Base-by-base conservation (phyloP, 2,797 vertebrate species). In the Melanogrammus aeglefinus region DNA sequence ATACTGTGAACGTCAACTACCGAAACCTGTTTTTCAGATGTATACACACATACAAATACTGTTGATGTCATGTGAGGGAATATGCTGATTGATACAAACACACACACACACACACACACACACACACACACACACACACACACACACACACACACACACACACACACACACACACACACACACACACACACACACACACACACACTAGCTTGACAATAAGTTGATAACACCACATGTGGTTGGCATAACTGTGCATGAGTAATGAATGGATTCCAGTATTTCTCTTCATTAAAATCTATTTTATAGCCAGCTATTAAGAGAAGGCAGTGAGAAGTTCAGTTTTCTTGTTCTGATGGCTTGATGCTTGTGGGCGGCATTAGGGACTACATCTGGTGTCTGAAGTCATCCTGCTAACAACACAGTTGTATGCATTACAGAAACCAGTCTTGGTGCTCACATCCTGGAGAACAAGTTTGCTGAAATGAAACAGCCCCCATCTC, bases 401-500 rank as follows among this genome's bases (percentile, higher is more conserved):
- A 80, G 74, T 72, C 14, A 1, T 72, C 77, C 18, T 35, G 78
- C 47, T 85, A 73, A 85, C 71, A 80, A 78, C 74, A 83, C 38
- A 86, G 78, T n/a, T n/a, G 80, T 85, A 84, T 84, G 76, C 51
- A 85, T 88, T 85, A 76, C 75, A 66, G 31, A 33, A 44, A 72
- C 51, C 77, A 78, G 31, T 36, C 39, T 78, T 29, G 38, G n/a
- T 77, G 76, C 29, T 78, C 73, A 82, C 83, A 88, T 90, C 87
- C 83, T 86, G 88, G 77, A 77, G 72, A 83, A 85, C 83, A 39
- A 69, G 85, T 89, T 90, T 82, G 41, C 14, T 79, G 74, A 80
- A 74, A 85, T 79, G 77, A 86, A 83, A 73, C 84, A 73, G 72
- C 73, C 73, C 57, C 75, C 75, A 76, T 44, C 31, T 6, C 71